Evolutionary conservation across 2,797 vertebrate species (phyloP), one percentile per base, ranked within the genome.

Genomic region (Spinibarbus caldwelli): DNA sequence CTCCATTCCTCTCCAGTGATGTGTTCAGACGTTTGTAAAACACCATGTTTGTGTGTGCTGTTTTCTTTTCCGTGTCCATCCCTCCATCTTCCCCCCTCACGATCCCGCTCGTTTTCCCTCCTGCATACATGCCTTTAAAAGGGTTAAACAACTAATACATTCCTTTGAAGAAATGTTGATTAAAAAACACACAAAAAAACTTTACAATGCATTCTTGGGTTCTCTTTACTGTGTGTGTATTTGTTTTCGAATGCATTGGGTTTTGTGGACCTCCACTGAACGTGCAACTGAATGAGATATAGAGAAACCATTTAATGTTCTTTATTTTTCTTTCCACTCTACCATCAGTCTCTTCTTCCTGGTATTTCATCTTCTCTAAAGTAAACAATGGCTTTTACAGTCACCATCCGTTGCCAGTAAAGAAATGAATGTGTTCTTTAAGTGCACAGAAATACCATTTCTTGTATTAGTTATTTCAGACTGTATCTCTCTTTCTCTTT

Each of bases 121-220:
- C 80, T 75, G 86, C 88, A 93, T 93, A 92, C 92, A 91, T 92
- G 91, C 94, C 93, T 83, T 87, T 82, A 52, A 81, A 92, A 91
- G 90, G 90, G 93, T 87, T 79, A 93, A 93, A 94, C 93, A 93
- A 94, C 92, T 93, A 95, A 94, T 94, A 96, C 95, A 96, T 96
- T 96, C 95, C 95, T 95, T 95, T 95, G 94, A 93, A 95, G 94
- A 94, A 95, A 93, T 90, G 93, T 94, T 94, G 93, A 95, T 94
- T 95, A 95, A 96, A 94, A 94, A 94, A 95, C 89, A 91, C 86
- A 93, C n/a, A 93, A 91, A 92, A 92, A 93, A 92, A 93, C 93
- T 95, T 95, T 92, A 95, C 95, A 93, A 93, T 92, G 93, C 93
- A 92, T 90, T 94, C 90, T 89, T 92, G 87, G 85, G 88, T 91